Conservation (phyloP, 2,113 vertebrate species). For the Chloroceryle aenea region DNA sequence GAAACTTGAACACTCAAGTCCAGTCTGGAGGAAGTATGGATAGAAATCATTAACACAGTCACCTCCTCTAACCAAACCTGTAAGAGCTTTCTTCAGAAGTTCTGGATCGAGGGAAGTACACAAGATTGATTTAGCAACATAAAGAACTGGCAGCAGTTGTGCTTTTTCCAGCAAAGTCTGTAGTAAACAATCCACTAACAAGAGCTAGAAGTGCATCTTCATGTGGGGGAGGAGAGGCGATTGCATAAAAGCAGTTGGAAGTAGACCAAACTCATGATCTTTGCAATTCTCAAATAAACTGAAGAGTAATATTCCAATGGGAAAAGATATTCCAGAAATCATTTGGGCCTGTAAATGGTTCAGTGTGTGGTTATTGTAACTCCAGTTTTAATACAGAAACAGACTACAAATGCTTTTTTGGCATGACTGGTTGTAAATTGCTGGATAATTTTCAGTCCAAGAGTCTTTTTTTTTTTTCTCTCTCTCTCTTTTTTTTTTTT, state of each 20-base stretch:
- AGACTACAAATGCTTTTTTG: not conserved
- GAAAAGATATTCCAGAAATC: slow-evolving; percentile 6
- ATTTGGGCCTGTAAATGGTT: not conserved
- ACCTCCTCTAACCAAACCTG: not conserved
- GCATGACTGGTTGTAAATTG: not conserved
- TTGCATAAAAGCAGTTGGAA: not conserved
- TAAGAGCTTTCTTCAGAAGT: not conserved
- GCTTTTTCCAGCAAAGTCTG: not conserved
- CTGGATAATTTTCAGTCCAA: not conserved
- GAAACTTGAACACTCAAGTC: not conserved
- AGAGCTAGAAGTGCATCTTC: not conserved
- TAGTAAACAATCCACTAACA: not conserved
- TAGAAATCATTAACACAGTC: not conserved
- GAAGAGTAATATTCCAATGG: not conserved
- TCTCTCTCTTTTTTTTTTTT: too few species aligned
- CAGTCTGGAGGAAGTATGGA: not conserved
- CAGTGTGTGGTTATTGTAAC: not conserved
- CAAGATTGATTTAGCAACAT: not conserved
- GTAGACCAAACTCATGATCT: not conserved
- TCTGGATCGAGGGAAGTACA: not conserved
- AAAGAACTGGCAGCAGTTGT: not conserved
- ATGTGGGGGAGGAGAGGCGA: not conserved
- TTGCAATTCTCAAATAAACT: not conserved
- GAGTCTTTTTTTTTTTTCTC: not conserved
- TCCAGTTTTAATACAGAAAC: not conserved